Evolutionary conservation across 2,797 vertebrate genomes (phyloP).

Genomic region (Pipistrellus pygmaeus): DNA sequence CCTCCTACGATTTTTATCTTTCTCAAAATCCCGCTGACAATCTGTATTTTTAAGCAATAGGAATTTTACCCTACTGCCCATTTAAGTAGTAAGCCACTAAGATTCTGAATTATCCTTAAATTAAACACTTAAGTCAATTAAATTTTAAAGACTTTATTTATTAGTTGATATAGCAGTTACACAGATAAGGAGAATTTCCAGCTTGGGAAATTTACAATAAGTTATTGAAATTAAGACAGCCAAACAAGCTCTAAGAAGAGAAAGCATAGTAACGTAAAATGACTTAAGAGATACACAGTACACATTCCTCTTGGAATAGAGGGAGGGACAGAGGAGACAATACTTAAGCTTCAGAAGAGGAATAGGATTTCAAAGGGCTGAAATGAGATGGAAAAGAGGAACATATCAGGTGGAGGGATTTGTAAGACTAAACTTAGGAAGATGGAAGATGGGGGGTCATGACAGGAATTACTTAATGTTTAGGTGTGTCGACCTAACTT

Average conservation of each 20-base stretch:
- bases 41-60: conserved; percentile 36
- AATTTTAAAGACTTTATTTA: conserved; percentile 24
- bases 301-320: neutral
- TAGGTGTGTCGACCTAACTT: neutral
- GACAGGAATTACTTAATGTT: neutral
- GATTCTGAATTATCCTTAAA: conserved; percentile 45
- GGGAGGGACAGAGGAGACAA: neutral
- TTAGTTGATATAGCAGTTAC: neutral
- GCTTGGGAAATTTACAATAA: conserved; percentile 22
- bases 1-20: conserved; percentile 50
- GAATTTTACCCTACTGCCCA: neutral
- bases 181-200: conserved; percentile 46
- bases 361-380: conserved; percentile 8
- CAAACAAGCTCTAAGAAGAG: neutral
- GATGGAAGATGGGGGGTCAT: neutral
- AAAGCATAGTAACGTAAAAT: conserved; percentile 42
- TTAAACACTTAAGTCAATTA: conserved; percentile 38
- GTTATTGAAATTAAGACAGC: neutral
- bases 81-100: conserved; percentile 10
- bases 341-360: neutral
- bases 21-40: conserved; percentile 42
- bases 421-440: neutral
- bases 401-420: neutral
- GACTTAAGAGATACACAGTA: neutral
- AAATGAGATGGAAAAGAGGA: neutral